Percentiles rank a stretch among this genome's conserved stretches.
Evolutionary conservation across 2,888 invertebrate species (phyloP).

Genomic region (Dynastes maya): DNA sequence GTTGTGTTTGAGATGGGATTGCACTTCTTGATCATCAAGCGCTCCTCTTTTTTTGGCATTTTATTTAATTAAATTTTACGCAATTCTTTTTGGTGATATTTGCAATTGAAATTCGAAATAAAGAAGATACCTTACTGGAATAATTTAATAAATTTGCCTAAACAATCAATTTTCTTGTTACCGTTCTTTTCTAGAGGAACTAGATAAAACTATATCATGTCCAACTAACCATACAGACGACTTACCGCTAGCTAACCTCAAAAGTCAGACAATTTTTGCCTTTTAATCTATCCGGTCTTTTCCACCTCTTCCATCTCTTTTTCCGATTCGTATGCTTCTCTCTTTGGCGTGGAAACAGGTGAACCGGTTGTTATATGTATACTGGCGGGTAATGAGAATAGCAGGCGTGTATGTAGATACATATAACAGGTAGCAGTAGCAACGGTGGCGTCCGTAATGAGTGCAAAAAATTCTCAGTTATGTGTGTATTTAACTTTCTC

Average conservation of each 20-base stretch:
- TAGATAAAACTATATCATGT: conserved; percentile 19
- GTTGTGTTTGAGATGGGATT: too few relatives aligned
- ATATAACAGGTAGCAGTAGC: conserved; percentile 8
- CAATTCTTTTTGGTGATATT: not conserved
- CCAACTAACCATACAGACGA: conserved; percentile 23
- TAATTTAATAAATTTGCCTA: not conserved
- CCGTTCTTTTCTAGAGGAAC: not conserved
- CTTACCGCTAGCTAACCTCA: conserved; percentile 35
- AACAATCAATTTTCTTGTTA: not conserved
- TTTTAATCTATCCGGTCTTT: not conserved
- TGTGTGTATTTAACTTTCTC: conserved; percentile 31
- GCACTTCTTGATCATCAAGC: too few relatives aligned
- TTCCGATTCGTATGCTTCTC: not conserved
- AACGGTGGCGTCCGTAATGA: conserved; percentile 3
- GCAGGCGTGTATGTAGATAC: not conserved
- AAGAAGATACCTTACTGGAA: not conserved
- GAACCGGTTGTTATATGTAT: conserved; percentile 13
- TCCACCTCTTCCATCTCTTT: not conserved
- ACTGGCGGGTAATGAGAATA: not conserved
- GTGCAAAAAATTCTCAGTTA: conserved; percentile 27
- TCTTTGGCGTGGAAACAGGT: conserved; percentile 2
- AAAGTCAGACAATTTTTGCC: conserved; percentile 9
- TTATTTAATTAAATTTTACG: too few relatives aligned
- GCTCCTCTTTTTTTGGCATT: too few relatives aligned
- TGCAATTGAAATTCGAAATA: not conserved